These are phyloP conservation scores for Zygogramma bicolorata DNA, from an alignment of 2,888 invertebrate genomes.

Conservation along the genomic window DNA sequence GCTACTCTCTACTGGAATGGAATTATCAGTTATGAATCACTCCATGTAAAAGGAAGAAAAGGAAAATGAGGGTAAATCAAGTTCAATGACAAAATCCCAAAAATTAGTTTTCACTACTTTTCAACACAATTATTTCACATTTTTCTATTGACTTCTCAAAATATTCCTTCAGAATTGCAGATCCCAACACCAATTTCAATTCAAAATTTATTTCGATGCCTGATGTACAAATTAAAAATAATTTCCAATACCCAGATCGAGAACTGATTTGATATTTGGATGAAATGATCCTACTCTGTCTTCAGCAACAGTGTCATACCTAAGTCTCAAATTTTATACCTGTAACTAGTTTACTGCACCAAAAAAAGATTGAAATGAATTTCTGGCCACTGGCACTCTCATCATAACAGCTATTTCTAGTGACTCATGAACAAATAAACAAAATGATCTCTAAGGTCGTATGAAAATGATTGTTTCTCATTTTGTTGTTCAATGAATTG, in stretches of 20 bases:
- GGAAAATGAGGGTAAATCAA: neutral
- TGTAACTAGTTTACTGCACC: neutral
- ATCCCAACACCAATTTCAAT: too few species aligned
- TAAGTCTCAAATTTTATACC: neutral
- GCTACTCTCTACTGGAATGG: neutral
- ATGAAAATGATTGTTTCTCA: slow-evolving; percentile 12
- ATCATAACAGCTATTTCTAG: slow-evolving; percentile 20
- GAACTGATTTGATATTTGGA: neutral
- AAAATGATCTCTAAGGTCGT: slow-evolving; percentile 28
- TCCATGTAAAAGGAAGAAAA: neutral
- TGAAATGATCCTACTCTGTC: neutral
- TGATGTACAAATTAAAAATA: neutral
- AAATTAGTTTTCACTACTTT: too few species aligned
- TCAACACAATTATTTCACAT: neutral
- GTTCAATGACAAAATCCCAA: neutral
- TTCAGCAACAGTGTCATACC: neutral
- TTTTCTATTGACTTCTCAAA: too few species aligned
- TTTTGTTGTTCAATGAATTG: slow-evolving; percentile 22
- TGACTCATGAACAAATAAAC: slow-evolving; percentile 40
- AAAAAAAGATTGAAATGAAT: neutral
- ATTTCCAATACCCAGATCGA: neutral
- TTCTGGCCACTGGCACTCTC: neutral
- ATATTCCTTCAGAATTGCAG: too few species aligned
- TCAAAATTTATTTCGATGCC: neutral
- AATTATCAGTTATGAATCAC: neutral